Evolutionary conservation across 2,797 vertebrate genomes (phyloP).

Genomic region (Eidolon dupreanum): DNA sequence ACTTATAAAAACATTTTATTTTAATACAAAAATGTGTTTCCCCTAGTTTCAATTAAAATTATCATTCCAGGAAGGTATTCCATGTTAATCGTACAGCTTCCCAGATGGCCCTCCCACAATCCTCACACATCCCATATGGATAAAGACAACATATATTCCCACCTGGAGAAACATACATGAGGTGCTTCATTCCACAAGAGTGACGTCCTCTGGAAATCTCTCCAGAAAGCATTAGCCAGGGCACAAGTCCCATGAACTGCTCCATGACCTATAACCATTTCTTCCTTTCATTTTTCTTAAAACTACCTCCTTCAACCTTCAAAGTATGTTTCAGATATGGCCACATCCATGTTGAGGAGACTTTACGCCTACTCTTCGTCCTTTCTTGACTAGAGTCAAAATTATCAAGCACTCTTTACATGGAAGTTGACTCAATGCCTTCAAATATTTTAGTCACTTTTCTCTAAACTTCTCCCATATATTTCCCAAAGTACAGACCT

Average conservation of each 20-base stretch:
- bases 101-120: neutral
- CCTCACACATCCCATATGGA: neutral
- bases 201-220: neutral
- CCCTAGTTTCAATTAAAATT: conserved; percentile 39
- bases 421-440: neutral
- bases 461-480: conserved; percentile 50
- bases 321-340: neutral
- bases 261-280: neutral
- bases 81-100: neutral
- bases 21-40: neutral
- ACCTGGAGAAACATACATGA: neutral
- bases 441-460: conserved; percentile 35
- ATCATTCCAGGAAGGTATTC: neutral
- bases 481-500: conserved; percentile 53
- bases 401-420: neutral
- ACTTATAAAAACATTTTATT: neutral
- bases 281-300: conserved; percentile 42
- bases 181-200: neutral
- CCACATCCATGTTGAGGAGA: neutral
- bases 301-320: neutral
- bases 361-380: neutral
- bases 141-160: neutral
- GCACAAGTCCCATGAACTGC: neutral
- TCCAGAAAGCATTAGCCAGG: neutral
- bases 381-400: neutral